Base-by-base conservation (phyloP, 2,113 vertebrate species). In the Erythrocercus mccallii region DNA sequence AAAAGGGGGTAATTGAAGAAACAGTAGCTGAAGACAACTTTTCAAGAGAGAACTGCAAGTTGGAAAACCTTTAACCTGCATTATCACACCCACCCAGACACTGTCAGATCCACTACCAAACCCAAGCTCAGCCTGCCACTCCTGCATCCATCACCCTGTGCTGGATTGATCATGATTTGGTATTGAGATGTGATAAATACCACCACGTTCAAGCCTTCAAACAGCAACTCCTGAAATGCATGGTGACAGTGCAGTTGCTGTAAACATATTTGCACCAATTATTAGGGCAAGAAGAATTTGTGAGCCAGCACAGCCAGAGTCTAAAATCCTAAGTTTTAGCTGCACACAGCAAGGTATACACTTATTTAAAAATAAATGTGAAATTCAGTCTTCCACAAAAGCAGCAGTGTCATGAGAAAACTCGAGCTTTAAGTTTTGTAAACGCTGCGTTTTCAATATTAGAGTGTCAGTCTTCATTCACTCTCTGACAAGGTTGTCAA, bases 381-480 rank as follows among this genome's bases (percentile, higher is more conserved):
- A 97, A 97, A 96, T 96, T 47, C 87, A 95, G 90, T 96, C 93
- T 97, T 96, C 90, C 95, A 98, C 81, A 97, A 97, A 98, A 97
- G 95, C 35, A 97, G 98, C 97, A 95, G 84, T 35, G 96, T 98
- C 97, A 97, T 98, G 96, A 98, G 94, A 98, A 98, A 98, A 98
- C 95, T 97, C 88, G 0, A 45, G 90, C 84, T 96, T 69, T 31
- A 77, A 94, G 90, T 98, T 98, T 90, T 97, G 94, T 97, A 92
- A 98, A 98, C 74, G 94, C 94, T 97, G 97, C 97, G 33, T 93
- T 98, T 98, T 97, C 97, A 97, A 97, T 98, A 98, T 98, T 95
- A 91, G 61, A 64, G 81, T 98, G 97, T 97, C 97, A 98, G 95
- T 98, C 97, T 98, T 98, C 98, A 98, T 98, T 98, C 97, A 98